Evolutionary conservation across 2,113 vertebrate genomes (phyloP).

Genomic region (Lethenteron camtschaticum): DNA sequence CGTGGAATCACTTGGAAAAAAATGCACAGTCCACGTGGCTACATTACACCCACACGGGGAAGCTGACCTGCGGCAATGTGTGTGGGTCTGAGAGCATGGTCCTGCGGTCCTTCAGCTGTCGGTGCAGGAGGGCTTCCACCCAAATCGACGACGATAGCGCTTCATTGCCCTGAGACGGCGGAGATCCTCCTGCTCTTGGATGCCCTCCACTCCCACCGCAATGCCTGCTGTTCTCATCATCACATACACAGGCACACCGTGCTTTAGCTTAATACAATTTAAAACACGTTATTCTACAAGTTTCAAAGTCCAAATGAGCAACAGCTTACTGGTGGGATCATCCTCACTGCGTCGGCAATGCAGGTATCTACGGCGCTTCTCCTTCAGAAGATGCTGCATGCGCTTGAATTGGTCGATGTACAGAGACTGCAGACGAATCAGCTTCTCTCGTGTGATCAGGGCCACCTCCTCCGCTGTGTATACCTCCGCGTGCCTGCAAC

Average conservation of each 20-base stretch:
- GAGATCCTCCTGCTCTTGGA: slow-evolving; percentile 60
- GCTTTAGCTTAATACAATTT: background rate
- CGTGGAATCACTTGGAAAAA: no score
- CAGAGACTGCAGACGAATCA: slow-evolving; percentile 79
- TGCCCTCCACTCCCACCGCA: background rate
- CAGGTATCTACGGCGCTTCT: slow-evolving; percentile 67
- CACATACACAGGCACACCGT: no score
- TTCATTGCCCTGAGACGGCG: slow-evolving; percentile 65
- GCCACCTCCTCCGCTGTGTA: slow-evolving; percentile 94
- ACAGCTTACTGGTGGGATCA: slow-evolving; percentile 38
- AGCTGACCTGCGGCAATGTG: slow-evolving; percentile 6
- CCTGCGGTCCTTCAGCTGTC: slow-evolving; percentile 61
- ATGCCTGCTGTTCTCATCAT: background rate
- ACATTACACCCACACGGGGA: background rate
- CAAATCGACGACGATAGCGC: slow-evolving; percentile 67
- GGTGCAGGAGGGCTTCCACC: slow-evolving; percentile 74
- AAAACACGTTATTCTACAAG: background rate
- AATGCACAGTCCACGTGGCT: no score
- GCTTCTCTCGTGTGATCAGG: slow-evolving; percentile 75
- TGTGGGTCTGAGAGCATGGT: slow-evolving; percentile 12
- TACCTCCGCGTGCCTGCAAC: slow-evolving; percentile 59
- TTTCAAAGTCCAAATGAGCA: background rate
- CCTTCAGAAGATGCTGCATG: slow-evolving; percentile 79
- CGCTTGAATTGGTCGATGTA: slow-evolving; percentile 97
- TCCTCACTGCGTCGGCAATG: slow-evolving; percentile 67